Base-by-base conservation (phyloP, 2,797 vertebrate genomes). In the Sebastolobus alascanus region DNA sequence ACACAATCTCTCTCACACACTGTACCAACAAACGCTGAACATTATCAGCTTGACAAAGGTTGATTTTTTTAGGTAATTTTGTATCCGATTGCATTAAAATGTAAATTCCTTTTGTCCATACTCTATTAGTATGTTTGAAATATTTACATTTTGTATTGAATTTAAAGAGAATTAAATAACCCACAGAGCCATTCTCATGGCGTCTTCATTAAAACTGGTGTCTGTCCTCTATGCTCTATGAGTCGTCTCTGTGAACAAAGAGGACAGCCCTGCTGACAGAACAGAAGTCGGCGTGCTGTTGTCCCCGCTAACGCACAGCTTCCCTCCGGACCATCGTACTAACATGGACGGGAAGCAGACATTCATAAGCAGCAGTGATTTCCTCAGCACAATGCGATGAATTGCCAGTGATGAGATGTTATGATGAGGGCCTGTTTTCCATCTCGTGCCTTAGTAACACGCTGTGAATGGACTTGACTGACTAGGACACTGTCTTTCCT, bases 351-450 rank as follows among this genome's bases (percentile, higher is more conserved):
- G 84, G 87, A 92, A 90, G 82, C 89, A 92, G 92, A 86, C 83
- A 73, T 79, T 90, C 82, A 90, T 86, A 78, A 92, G 78, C 79
- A 76, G 76, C 68, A 81, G 87, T 54, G 69, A 94, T 93, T 94
- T 94, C 83, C 90, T 91, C 79, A 64, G 38, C 61, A 68, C 76
- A 80, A 77, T 82, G 74, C 74, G 20, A 88, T 91, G 86, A 93
- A 82, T 87, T 54, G 85, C 66, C 72, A 85, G 74, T 84, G 90
- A 93, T 92, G 90, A 93, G 80, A 88, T 84, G 80, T 79, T 83
- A 65, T 74, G 85, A 87, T 76, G 75, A 85, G 79, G 68, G 89
- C 68, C 93, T 94, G 91, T 90, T 94, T 94, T 92, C 80, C 72
- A 84, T 92, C 91, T 75, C 16, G n/a, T 52, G 82, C 67, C 68